phyloP scores from a whole-genome alignment of 2,113 vertebrate genomes.

The Steatornis caripensis region DNA sequence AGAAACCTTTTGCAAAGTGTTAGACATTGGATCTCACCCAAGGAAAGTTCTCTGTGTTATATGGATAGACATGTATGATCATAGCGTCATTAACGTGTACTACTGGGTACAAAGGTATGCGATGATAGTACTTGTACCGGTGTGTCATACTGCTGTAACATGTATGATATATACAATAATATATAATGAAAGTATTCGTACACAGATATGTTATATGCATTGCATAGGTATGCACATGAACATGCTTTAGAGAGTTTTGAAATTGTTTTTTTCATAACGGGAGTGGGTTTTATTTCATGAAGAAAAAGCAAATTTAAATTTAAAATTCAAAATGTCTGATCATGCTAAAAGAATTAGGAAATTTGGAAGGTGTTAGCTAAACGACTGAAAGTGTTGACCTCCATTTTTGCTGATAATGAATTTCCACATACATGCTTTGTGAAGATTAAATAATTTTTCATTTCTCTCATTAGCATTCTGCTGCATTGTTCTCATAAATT shows the following conservation, averaged over 20 bases:
- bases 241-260: not conserved
- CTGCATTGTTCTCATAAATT: not conserved
- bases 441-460: not conserved
- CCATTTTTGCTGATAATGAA: not conserved
- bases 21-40: too few relatives aligned
- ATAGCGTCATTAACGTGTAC: too few relatives aligned
- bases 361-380: not conserved
- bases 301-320: not conserved
- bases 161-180: too few relatives aligned
- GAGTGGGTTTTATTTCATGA: not conserved
- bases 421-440: not conserved
- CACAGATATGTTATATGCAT: too few relatives aligned
- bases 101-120: too few relatives aligned
- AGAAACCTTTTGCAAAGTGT: too few relatives aligned
- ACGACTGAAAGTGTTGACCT: not conserved
- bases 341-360: not conserved
- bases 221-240: not conserved
- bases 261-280: not conserved
- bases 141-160: too few relatives aligned
- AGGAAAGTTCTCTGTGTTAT: too few relatives aligned
- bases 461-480: not conserved
- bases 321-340: not conserved
- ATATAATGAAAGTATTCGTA: not conserved
- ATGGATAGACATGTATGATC: too few relatives aligned
- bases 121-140: too few relatives aligned